These are phyloP conservation scores for Acrossocheilus fasciatus DNA, from an alignment of 2,797 vertebrate genomes.

Conservation along the genomic window DNA sequence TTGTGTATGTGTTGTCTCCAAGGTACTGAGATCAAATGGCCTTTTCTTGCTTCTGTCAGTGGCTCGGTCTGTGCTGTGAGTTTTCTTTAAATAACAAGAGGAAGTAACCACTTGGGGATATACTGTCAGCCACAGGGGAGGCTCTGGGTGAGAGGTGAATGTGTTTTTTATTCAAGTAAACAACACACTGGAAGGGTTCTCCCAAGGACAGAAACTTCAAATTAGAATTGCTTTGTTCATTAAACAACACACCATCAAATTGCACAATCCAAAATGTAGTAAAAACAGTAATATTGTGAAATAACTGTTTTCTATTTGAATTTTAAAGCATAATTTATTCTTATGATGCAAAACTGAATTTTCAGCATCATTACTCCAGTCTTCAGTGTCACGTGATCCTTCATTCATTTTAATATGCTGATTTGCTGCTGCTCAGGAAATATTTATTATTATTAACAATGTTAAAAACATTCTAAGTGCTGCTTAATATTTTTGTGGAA, in stretches of 20 bases:
- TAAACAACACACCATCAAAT: background rate
- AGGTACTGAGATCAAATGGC: constrained; percentile 36
- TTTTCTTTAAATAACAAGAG: constrained; percentile 51
- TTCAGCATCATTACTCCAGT: background rate
- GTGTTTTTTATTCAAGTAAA: constrained; percentile 29
- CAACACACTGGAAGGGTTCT: background rate
- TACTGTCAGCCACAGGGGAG: constrained; percentile 20
- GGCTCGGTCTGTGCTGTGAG: constrained; percentile 20
- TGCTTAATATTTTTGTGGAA: too few relatives aligned
- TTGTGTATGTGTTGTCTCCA: constrained; percentile 36
- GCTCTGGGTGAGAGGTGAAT: constrained; percentile 27
- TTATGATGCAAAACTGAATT: background rate
- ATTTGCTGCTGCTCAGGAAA: too few relatives aligned
- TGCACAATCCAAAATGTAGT: background rate
- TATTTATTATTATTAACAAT: too few relatives aligned
- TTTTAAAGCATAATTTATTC: background rate
- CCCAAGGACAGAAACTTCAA: constrained; percentile 13
- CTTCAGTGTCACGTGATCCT: background rate
- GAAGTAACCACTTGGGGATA: constrained; percentile 10
- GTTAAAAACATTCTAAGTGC: too few relatives aligned
- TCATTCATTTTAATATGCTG: too few relatives aligned
- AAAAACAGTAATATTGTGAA: background rate
- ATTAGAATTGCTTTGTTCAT: background rate
- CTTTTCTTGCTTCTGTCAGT: constrained; percentile 38
- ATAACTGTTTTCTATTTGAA: background rate